phyloP scores from a whole-genome alignment of 1,140 invertebrate genomes.

The Meloidogyne floridensis region DNA sequence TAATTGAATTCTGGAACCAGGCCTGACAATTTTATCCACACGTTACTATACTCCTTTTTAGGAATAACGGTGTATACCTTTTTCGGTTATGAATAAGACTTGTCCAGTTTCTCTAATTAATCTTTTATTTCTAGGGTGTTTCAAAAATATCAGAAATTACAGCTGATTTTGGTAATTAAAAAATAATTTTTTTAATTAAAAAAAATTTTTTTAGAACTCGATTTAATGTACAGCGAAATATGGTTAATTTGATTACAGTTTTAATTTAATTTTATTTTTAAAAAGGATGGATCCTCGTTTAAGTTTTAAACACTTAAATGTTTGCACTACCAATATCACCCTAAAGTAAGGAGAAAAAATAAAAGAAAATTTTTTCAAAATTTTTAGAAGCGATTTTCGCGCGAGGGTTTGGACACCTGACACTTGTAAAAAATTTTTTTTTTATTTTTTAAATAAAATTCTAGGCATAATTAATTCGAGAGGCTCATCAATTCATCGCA shows the following conservation, averaged over 20 bases:
- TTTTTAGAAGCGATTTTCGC: conserved; percentile 56
- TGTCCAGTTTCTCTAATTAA: too few relatives aligned
- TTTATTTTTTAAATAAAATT: conserved; percentile 5
- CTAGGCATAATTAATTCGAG: conserved; percentile 48
- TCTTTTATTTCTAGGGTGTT: conserved; percentile 51
- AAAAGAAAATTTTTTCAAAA: background rate
- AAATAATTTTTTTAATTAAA: background rate
- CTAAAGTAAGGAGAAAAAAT: conserved; percentile 39
- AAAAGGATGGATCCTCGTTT: conserved; percentile 59
- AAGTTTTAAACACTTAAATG: conserved; percentile 62
- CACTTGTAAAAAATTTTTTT: conserved; percentile 49
- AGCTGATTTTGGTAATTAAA: conserved; percentile 55
- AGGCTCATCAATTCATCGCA: conserved; percentile 57
- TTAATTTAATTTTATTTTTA: background rate
- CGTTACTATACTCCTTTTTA: too few relatives aligned
- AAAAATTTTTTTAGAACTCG: conserved; percentile 13
- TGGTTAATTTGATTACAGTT: conserved; percentile 30
- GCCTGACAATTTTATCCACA: too few relatives aligned
- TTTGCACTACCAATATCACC: conserved; percentile 65
- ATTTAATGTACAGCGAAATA: conserved; percentile 61
- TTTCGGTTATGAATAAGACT: too few relatives aligned
- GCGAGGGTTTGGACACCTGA: conserved; percentile 63
- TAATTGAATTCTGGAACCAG: too few relatives aligned
- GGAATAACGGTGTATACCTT: too few relatives aligned
- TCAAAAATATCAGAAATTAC: conserved; percentile 65